Evolutionary conservation across 2,113 vertebrate species (phyloP), one percentile per base, ranked within the genome.

Genomic region (Oxyruncus cristatus): DNA sequence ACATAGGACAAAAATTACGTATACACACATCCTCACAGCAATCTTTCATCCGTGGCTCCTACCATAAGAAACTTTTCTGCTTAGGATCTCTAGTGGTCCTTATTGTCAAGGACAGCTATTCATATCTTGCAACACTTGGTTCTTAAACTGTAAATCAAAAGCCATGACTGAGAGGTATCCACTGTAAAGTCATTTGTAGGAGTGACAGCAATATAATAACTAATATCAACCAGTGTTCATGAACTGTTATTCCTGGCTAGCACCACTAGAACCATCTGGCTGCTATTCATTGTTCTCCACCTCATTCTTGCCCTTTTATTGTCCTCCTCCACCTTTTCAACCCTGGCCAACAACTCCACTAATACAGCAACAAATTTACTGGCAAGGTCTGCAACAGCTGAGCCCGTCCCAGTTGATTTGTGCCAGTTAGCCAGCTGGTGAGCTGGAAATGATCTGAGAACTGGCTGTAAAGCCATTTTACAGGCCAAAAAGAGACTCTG

Each of bases 381-480:
- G 92, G 88, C 93, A 85, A 86, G 27, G 35, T 92, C 82, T 86
- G 50, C 75, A 93, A 77, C 90, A 95, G 93, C 90, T 93, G 95
- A 94, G 90, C 72, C 82, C 75, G 67, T 74, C 90, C 90, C 85
- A 49, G 82, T 76, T 88, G 23, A 42, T 88, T 75, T 83, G 53
- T 92, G 92, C 93, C 95, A 90, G 59, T 93, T 67, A 88, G 82
- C 74, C 95, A 96, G 92, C 90, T 97, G 93, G 92, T 88, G 86
- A 96, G n/a, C 59, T 93, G 50, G 79, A 75, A 90, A 71, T 80
- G 39, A 86, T 67, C 47, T 80, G 58, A 90, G 59, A 80, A 88
- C 63, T 95, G 82, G 71, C 67, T 88, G 42, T 44, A 92, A 17
- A 74, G 65, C 14, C 68, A 37, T 88, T 92, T 85, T 75, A 65